Evolutionary conservation across 2,888 invertebrate genomes (phyloP).

Genomic region (Panorpa germanica): DNA sequence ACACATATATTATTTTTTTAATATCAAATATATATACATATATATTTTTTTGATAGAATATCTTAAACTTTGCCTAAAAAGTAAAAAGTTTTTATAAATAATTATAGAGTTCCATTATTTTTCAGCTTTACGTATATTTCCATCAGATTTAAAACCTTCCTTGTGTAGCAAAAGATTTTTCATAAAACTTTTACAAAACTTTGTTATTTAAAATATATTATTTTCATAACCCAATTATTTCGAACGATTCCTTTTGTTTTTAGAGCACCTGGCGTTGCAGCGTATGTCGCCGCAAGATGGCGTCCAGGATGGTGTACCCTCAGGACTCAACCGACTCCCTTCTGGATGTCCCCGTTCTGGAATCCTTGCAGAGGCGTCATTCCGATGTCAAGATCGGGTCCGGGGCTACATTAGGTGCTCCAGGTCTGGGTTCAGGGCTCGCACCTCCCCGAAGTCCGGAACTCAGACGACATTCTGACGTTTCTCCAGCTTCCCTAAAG

Average conservation of each 20-base stretch:
- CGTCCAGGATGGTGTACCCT: slow-evolving; percentile 52
- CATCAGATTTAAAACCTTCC: background rate
- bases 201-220: slow-evolving; percentile 1
- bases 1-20: no score
- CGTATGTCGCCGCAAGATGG: slow-evolving; percentile 69
- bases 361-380: slow-evolving; percentile 61
- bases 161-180: background rate
- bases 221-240: background rate
- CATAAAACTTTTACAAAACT: slow-evolving; percentile 1
- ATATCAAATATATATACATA: no score
- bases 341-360: slow-evolving; percentile 61
- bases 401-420: slow-evolving; percentile 29
- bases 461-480: slow-evolving; percentile 65
- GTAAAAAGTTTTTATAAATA: no score
- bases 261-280: slow-evolving; percentile 76
- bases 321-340: slow-evolving; percentile 75
- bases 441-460: slow-evolving; percentile 76
- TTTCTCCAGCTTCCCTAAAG: slow-evolving; percentile 70
- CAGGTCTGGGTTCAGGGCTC: slow-evolving; percentile 36
- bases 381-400: slow-evolving; percentile 53
- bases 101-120: no score
- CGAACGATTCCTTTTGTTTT: slow-evolving; percentile 11
- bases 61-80: no score
- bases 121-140: slow-evolving; percentile 1
- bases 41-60: no score